Evolutionary conservation across 2,797 vertebrate species (phyloP), one percentile per base, ranked within the genome.

Genomic region (Trachops cirrhosus): DNA sequence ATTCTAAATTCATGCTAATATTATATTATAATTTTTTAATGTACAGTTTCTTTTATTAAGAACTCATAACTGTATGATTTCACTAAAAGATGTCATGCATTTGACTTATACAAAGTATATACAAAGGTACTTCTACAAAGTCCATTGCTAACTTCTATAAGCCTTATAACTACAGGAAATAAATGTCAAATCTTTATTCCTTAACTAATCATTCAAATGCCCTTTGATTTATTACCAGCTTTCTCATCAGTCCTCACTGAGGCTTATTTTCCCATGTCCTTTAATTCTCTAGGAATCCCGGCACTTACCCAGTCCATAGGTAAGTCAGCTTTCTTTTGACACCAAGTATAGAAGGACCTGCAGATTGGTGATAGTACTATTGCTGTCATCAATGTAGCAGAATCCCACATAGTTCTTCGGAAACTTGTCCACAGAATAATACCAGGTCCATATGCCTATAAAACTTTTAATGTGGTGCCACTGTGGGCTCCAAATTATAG

Each of bases 111-210:
- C 14, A 50, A 86, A 70, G 32, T 64, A 18, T 59, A 44, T 16
- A 64, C 67, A 5, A 67, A 79, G 37, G 18, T 41, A 68, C 29
- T 84, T 77, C 16, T 34, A 70, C 41, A 77, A 70, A 48, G 2
- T 59, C n/a, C 16, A 73, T 19, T 67, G 12, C 34, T 83, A 79
- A 54, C 85, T 59, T 75, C 32, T 46, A 21, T 18, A 16, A 80
- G 15, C 34, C 19, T 79, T 6, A 78, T 26, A 86, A 77, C 15
- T 39, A 29, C 14, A 59, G 77, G 62, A 67, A 75, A 44, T 22
- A 87, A 95, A 94, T 21, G 41, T 41, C 74, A 62, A 79, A 18
- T 57, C 44, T 90, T 89, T 83, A 46, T 91, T 93, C 18, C 92
- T 78, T 37, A 90, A 92, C 50, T 70, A 85, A 50, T 90, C 54